Conservation (phyloP, 2,113 vertebrate species). For the Myrmecobius fasciatus region DNA sequence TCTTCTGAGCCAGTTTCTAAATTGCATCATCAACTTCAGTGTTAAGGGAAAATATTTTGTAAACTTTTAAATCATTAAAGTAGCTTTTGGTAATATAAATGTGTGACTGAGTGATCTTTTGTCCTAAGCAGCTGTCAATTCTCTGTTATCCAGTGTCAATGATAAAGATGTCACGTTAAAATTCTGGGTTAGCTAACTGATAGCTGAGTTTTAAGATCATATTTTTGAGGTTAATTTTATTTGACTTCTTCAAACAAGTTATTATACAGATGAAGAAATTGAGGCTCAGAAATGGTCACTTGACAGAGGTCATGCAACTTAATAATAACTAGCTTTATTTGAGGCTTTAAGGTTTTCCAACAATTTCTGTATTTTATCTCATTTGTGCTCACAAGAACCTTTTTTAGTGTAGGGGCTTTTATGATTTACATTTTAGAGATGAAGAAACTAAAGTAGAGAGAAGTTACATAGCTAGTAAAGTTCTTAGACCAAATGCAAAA, state of each 20-base stretch:
- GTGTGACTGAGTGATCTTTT: neutral
- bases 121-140: neutral
- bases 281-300: neutral
- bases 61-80: neutral
- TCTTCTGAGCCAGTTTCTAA: neutral
- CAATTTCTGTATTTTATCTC: neutral
- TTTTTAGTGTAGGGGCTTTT: neutral
- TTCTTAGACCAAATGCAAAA: neutral
- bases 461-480: neutral
- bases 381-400: neutral
- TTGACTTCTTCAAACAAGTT: neutral
- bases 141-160: neutral
- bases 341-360: neutral
- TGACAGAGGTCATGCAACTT: neutral
- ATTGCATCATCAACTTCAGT: neutral
- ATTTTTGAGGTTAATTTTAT: neutral
- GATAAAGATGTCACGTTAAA: neutral
- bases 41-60: neutral
- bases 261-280: neutral
- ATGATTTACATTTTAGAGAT: neutral
- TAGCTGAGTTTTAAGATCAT: neutral
- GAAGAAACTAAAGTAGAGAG: neutral
- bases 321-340: neutral
- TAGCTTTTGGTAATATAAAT: neutral
- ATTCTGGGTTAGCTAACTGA: neutral